Conservation (phyloP, 2,888 invertebrate genomes). For the Diachrysia chrysitis region DNA sequence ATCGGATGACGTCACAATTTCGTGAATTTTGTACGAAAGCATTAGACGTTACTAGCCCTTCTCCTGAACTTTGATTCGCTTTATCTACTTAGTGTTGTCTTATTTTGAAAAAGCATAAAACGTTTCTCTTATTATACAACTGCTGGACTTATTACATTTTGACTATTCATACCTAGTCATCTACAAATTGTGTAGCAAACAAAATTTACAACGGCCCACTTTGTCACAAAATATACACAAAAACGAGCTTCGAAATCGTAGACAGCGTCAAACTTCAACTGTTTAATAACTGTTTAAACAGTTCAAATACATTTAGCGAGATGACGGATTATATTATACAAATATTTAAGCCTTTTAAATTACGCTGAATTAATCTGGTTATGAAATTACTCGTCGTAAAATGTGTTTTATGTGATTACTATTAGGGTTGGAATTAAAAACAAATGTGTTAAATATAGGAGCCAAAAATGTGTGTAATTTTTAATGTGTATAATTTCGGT, state of each 20-base stretch:
- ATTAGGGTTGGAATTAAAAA: background rate
- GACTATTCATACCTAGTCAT: too few relatives aligned
- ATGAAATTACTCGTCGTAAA: background rate
- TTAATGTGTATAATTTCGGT: background rate
- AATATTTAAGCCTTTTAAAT: background rate
- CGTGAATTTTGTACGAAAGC: too few relatives aligned
- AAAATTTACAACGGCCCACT: background rate
- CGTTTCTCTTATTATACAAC: too few relatives aligned
- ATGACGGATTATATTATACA: conserved; percentile 20
- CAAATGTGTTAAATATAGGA: background rate
- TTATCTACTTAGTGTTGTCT: too few relatives aligned
- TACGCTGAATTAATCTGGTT: background rate
- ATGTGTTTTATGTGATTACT: background rate
- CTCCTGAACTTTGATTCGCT: too few relatives aligned
- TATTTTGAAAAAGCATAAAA: too few relatives aligned
- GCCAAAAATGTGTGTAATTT: background rate
- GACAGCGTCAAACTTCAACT: conserved; percentile 13
- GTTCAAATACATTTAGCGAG: conserved; percentile 22
- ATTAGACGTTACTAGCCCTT: too few relatives aligned
- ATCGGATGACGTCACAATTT: too few relatives aligned
- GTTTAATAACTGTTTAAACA: conserved; percentile 27
- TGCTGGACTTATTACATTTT: too few relatives aligned
- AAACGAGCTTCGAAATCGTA: conserved; percentile 9
- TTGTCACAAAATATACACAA: background rate
- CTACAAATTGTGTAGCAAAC: too few relatives aligned